Evolutionary conservation across 2,113 vertebrate genomes (phyloP).

Genomic region (Leptobrachium leishanense): DNA sequence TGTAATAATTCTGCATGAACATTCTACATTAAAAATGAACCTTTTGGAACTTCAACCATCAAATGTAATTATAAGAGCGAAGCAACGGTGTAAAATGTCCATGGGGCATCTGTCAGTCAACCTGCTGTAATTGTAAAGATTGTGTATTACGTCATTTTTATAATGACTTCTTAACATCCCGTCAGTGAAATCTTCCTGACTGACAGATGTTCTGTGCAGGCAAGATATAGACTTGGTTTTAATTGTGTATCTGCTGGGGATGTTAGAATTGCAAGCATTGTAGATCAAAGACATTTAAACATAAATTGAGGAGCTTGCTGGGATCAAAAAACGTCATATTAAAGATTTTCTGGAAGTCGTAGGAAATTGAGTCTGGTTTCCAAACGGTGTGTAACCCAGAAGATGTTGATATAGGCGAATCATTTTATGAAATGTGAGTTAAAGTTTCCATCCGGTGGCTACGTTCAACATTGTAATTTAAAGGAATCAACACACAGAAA

Average conservation of each 20-base stretch:
- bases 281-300: constrained; percentile 34
- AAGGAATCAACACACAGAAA: no score
- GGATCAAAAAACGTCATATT: constrained; percentile 24
- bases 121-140: constrained; percentile 11
- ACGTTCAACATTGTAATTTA: no score
- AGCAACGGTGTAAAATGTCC: constrained; percentile 34
- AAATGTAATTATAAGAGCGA: constrained; percentile 34
- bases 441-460: neutral
- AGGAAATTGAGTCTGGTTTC: constrained; percentile 4
- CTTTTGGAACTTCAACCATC: constrained; percentile 19
- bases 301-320: constrained; percentile 21
- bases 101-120: constrained; percentile 42
- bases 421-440: neutral
- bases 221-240: constrained; percentile 29
- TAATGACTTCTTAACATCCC: constrained; percentile 34
- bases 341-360: constrained; percentile 13
- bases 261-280: neutral
- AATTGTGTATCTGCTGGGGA: constrained; percentile 35
- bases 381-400: neutral
- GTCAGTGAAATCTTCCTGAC: constrained; percentile 30
- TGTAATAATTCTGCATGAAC: constrained; percentile 21
- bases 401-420: neutral
- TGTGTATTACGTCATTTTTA: constrained; percentile 34
- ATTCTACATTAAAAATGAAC: constrained; percentile 25
- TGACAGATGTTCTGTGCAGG: constrained; percentile 31